Base-by-base conservation (phyloP, 1,140 invertebrate genomes). In the Drosophila chauvacae region DNA sequence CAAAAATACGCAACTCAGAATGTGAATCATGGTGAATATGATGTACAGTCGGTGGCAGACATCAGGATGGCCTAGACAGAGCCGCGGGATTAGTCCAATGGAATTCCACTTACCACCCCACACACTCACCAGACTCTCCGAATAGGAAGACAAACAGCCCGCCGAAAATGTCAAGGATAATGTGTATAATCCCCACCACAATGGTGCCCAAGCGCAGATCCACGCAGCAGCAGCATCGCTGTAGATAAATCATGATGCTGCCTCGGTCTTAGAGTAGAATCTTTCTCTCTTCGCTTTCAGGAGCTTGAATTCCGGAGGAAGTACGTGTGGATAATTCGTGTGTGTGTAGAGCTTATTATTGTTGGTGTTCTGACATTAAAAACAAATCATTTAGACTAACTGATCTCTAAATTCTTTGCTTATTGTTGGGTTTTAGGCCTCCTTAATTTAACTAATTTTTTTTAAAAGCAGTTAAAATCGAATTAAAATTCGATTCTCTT, bases 231-330 rank as follows among this genome's bases (percentile, higher is more conserved):
- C 73, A 77, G 57, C 64, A 84, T 23, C 37, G 73, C 35, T 90
- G 77, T 20, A 88, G 72, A 20, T 88, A 88, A 7, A 88, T 90
- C 80, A 88, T 88, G 7, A 16, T 85, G 62, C 9, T 41, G 20
- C n/a, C n/a, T 56, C 10, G 16, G n/a, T 28, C 35, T 10, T 7
- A 7, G 28, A 28, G 0, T 53, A 20, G 13, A 10, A 20, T 26
- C 13, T 18, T 7, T 7, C 7, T 56, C 35, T 2, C 33, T 48
- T 20, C 2, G n/a, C 6, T 47, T 37, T 55, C 4, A 16, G 13
- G 13, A 7, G 7, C 4, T 23, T 7, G n/a, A 16, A 28, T 23
- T 23, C 20, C 10, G 37, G 30, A 26, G 16, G 3, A 30, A 30
- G 13, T 41, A 3, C n/a, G 16, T 16, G 26, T 51, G 48, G 10